A percentile compares a stretch with the other conserved stretches of the same genome.
phyloP scores from a whole-genome alignment of 2,888 invertebrate species.

The Sphecodes monilicornis region DNA sequence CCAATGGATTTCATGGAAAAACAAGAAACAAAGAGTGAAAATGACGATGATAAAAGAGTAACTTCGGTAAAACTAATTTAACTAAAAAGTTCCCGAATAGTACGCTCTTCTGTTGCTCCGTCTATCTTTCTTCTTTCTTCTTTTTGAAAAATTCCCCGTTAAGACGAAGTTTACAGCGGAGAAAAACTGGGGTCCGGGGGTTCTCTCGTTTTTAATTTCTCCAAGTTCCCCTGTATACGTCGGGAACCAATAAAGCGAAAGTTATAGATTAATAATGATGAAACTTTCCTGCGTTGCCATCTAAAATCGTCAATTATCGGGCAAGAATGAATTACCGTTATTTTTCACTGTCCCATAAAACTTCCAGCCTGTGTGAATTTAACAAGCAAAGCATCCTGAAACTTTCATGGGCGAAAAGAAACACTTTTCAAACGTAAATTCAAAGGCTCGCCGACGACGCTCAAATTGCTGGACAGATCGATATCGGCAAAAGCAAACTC shows the following conservation, averaged over 20 bases:
- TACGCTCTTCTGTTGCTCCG: slow-evolving; percentile 38
- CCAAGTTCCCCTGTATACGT: slow-evolving; percentile 50
- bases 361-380: slow-evolving; percentile 47
- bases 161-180: slow-evolving; percentile 47
- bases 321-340: slow-evolving; percentile 55
- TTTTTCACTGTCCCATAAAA: slow-evolving; percentile 48
- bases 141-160: slow-evolving; percentile 35
- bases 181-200: slow-evolving; percentile 43
- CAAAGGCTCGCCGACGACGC: neutral
- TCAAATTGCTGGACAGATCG: neutral
- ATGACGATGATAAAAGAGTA: slow-evolving; percentile 56
- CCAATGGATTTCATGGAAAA: slow-evolving; percentile 18
- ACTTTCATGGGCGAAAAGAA: slow-evolving; percentile 25
- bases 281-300: slow-evolving; percentile 45
- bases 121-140: neutral
- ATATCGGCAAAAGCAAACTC: slow-evolving; percentile 2
- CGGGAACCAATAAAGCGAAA: slow-evolving; percentile 60
- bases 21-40: slow-evolving; percentile 26
- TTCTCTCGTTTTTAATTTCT: slow-evolving; percentile 58
- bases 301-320: slow-evolving; percentile 61
- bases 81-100: slow-evolving; percentile 43
- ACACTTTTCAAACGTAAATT: slow-evolving; percentile 11
- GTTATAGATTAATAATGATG: slow-evolving; percentile 62
- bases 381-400: slow-evolving; percentile 45
- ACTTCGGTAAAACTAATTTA: slow-evolving; percentile 61